Conservation (phyloP, 2,888 invertebrate genomes). For the Synanthedon tipuliformis region DNA sequence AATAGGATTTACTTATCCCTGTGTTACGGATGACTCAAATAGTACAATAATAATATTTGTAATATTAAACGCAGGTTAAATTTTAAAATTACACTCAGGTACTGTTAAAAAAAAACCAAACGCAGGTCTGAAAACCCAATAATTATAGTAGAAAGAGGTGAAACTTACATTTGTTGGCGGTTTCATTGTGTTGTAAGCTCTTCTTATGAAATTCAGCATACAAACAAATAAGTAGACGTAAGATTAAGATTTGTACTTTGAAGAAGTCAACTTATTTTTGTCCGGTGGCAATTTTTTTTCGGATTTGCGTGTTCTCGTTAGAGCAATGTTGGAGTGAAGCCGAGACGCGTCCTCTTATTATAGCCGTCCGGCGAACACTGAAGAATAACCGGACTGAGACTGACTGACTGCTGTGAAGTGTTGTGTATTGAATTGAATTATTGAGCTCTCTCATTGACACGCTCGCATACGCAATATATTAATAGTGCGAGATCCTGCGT, state of each 20-base stretch:
- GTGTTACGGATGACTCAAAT: too few relatives aligned
- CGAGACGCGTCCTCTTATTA: slow-evolving; percentile 30
- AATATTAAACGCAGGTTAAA: too few relatives aligned
- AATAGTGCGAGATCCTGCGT: neutral
- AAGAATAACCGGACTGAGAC: too few relatives aligned
- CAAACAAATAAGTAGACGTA: slow-evolving; percentile 9
- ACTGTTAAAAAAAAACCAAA: too few relatives aligned
- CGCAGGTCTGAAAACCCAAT: too few relatives aligned
- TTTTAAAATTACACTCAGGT: too few relatives aligned
- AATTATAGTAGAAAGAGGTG: neutral
- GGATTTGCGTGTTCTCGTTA: slow-evolving; percentile 25
- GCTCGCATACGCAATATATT: neutral
- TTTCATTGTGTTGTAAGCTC: slow-evolving; percentile 54
- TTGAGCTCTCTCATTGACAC: neutral
- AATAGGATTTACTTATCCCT: too few relatives aligned
- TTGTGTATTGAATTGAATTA: too few relatives aligned
- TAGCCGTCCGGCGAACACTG: slow-evolving; percentile 53
- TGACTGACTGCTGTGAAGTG: too few relatives aligned
- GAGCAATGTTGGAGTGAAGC: slow-evolving; percentile 24
- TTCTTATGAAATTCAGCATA: slow-evolving; percentile 47
- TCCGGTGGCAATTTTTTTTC: neutral
- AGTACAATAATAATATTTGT: too few relatives aligned
- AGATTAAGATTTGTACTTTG: slow-evolving; percentile 5
- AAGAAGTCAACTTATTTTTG: neutral
- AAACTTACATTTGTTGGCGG: slow-evolving; percentile 57